These are phyloP conservation scores for Erinaceus europaeus DNA, from an alignment of 2,113 vertebrate genomes.

Conservation along the genomic window DNA sequence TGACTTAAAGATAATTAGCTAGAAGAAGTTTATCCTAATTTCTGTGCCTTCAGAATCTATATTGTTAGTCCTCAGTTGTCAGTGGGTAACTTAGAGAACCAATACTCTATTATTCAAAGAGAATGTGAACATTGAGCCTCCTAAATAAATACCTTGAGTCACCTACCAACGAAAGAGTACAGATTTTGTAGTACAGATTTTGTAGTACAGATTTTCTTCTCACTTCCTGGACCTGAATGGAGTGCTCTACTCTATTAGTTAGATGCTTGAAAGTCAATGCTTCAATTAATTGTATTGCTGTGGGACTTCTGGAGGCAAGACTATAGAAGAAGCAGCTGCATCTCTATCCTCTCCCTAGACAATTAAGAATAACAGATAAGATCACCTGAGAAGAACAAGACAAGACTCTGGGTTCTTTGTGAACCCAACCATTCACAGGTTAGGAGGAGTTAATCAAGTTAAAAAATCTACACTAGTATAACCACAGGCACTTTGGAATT, in stretches of 20 bases:
- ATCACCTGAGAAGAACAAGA: no score
- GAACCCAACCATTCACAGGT: no score
- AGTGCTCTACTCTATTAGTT: neutral
- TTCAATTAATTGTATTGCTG: neutral
- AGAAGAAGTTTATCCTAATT: neutral
- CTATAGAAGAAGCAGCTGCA: no score
- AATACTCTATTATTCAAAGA: neutral
- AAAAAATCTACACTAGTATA: no score
- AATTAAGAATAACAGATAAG: no score
- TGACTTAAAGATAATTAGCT: neutral
- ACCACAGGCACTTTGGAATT: no score
- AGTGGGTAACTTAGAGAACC: neutral
- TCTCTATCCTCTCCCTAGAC: no score
- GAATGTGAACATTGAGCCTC: neutral
- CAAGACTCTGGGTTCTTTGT: no score
- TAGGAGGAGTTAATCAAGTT: no score
- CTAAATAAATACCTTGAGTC: neutral
- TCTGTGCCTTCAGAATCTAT: neutral
- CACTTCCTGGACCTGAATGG: neutral
- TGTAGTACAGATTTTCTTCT: neutral
- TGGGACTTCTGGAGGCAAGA: no score
- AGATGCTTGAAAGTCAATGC: neutral
- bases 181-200: neutral
- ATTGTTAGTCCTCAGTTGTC: constrained; percentile 24
- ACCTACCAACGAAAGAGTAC: neutral